These are phyloP conservation scores for Puntigrus tetrazona DNA, from an alignment of 2,113 vertebrate genomes.

Conservation along the genomic window DNA sequence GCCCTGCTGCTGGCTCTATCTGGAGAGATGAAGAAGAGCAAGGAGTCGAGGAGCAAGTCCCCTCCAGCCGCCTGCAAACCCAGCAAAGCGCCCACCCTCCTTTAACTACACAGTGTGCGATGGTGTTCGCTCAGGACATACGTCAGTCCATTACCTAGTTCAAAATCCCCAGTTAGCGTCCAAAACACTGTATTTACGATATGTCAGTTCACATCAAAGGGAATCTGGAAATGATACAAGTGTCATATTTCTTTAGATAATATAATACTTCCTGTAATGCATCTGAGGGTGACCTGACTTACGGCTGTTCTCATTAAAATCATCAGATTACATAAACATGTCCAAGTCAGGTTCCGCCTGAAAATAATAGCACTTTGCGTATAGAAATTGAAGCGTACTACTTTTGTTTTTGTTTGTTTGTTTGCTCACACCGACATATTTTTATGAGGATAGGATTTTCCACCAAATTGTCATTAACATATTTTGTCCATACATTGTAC, in stretches of 20 bases:
- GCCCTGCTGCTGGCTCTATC: slow-evolving; percentile 79
- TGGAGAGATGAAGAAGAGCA: slow-evolving; percentile 73
- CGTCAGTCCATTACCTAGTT: not conserved
- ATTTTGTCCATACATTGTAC: not conserved
- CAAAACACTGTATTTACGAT: not conserved
- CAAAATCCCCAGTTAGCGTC: not conserved
- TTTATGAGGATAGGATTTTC: not conserved
- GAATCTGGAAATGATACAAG: not conserved
- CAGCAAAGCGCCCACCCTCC: slow-evolving; percentile 88
- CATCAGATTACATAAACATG: not conserved
- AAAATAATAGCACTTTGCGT: not conserved
- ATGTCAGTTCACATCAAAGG: not conserved
- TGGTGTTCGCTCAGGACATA: not conserved
- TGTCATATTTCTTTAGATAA: not conserved
- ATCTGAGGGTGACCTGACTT: not conserved
- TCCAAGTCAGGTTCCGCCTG: not conserved
- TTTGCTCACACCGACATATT: not conserved
- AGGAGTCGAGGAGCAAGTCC: slow-evolving; percentile 79
- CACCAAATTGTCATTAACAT: not conserved
- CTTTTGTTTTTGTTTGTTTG: too few species aligned
- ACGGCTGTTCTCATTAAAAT: not conserved
- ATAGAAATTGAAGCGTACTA: not conserved
- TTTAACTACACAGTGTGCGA: slow-evolving; percentile 71
- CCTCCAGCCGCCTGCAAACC: slow-evolving; percentile 78
- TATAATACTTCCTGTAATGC: not conserved